Evolutionary conservation across 2,888 invertebrate species (phyloP), one percentile per base, ranked within the genome.

Genomic region (Odontomyia ornata): DNA sequence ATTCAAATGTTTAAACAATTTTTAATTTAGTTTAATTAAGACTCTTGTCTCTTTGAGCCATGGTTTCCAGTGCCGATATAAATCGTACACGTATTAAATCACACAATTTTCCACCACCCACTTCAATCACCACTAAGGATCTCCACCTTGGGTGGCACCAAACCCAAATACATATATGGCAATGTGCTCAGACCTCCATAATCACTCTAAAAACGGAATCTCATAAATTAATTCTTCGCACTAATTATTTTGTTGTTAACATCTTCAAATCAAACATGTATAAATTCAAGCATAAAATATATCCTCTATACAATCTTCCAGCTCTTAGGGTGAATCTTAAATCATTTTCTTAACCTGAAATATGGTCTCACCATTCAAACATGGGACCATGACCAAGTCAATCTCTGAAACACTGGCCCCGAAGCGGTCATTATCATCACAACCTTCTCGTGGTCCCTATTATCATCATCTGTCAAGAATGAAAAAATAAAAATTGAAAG

Each of bases 181-280:
- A n/a, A n/a, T n/a, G n/a, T n/a, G n/a, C n/a, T n/a, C n/a, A n/a
- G n/a, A n/a, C n/a, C n/a, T n/a, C n/a, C n/a, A n/a, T n/a, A 52
- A 13, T 9, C 27, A 64, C 3, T 30, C 36, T 9, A 9, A 36
- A 5, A 30, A 64, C 7, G 5, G 13, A 64, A 15, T 9, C 13
- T 64, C 64, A 64, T 36, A 65, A 65, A 65, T 65, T 65, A 65
- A 65, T 65, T 36, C 36, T n/a, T 36, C 36, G 65, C 13, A 36
- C 65, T 65, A 65, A 65, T 65, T 65, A 36, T 65, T 65, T 36
- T 36, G 65, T 36, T 65, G 36, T 65, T 65, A 64, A 30, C 21
- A 65, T 21, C 28, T 28, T 65, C 36, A 36, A 52, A 52, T 52
- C 52, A 15, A 18, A 52, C 18, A 52, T 13, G 13, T 43, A 5